Evolutionary conservation across 2,888 invertebrate genomes (phyloP), one percentile per base, ranked within the genome.

Genomic region (Tinea semifulvella): DNA sequence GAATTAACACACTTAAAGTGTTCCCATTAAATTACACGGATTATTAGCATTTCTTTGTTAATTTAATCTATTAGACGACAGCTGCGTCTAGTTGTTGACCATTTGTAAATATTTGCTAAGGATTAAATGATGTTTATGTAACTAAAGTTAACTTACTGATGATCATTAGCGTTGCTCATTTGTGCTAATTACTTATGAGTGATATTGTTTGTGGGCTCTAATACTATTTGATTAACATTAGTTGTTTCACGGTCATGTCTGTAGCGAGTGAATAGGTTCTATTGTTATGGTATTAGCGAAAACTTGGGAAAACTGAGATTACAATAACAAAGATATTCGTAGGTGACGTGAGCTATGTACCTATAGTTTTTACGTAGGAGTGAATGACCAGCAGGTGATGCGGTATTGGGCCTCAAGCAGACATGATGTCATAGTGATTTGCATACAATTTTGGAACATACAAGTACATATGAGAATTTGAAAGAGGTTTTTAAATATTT

Each of bases 11-110:
- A 40, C 22, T 40, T 40, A 20, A 40, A 22, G 22, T 22, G 40
- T 40, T 40, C 40, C 22, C 40, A 40, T 22, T 40, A 40, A 36
- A 36, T 36, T 36, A 36, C 18, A 36, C 36, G 36, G 36, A 18
- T 14, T 36, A 36, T 36, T 36, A 36, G 36, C 36, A 36, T 36
- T 36, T 36, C 36, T 36, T 36, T 36, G 36, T 36, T 36, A 36
- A 36, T 36, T 36, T 36, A 36, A 36, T 36, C 36, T 36, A 36
- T 36, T 36, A 36, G 31, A n/a, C 6, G 27, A 31, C 31, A 14
- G 16, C 17, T 11, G 36, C n/a, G 2, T 22, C 17, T 16, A 18
- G 17, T 36, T 36, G n/a, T n/a, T 36, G 36, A 17, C 10, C 17
- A 3, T 2, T 16, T 17, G 36, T 36, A 18, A 36, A 36, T 36